Conservation (phyloP, 1,140 invertebrate genomes). For the Acromyrmex charruanus region DNA sequence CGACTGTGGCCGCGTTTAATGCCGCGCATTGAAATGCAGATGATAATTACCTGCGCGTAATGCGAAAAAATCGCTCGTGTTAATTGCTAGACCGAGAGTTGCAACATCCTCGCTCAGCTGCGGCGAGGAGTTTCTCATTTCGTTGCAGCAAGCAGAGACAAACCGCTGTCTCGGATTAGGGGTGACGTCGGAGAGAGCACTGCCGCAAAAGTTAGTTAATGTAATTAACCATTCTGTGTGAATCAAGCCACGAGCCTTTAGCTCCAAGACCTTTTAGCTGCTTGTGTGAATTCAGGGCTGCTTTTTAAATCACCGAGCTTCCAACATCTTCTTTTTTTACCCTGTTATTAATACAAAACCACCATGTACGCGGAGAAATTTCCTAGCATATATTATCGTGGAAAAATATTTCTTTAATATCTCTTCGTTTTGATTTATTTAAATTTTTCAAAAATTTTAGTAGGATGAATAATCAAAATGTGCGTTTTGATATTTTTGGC, state of each 20-base stretch:
- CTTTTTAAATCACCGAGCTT: slow-evolving; percentile 33
- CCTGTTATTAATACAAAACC: slow-evolving; percentile 9
- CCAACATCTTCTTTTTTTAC: neutral
- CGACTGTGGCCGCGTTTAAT: slow-evolving; percentile 42
- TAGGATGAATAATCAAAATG: slow-evolving; percentile 82
- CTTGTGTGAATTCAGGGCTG: neutral
- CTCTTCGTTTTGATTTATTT: neutral
- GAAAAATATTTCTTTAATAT: slow-evolving; percentile 4
- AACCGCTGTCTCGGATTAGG: slow-evolving; percentile 62
- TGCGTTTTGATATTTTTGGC: slow-evolving; percentile 82
- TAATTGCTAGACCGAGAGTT: slow-evolving; percentile 55
- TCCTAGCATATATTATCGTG: neutral
- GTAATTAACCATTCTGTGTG: slow-evolving; percentile 68
- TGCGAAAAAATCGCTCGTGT: slow-evolving; percentile 55
- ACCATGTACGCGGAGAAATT: neutral
- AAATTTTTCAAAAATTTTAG: slow-evolving; percentile 67
- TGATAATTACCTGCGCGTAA: slow-evolving; percentile 57
- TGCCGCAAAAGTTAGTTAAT: slow-evolving; percentile 68
- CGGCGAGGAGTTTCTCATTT: slow-evolving; percentile 57
- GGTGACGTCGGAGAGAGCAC: slow-evolving; percentile 49
- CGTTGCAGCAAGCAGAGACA: slow-evolving; percentile 53
- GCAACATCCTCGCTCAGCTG: slow-evolving; percentile 38
- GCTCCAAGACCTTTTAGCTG: slow-evolving; percentile 45
- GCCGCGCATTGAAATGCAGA: slow-evolving; percentile 43
- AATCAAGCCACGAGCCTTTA: slow-evolving; percentile 54